phyloP scores from a whole-genome alignment of 2,797 vertebrate genomes.

The Amphiprion clarkii region DNA sequence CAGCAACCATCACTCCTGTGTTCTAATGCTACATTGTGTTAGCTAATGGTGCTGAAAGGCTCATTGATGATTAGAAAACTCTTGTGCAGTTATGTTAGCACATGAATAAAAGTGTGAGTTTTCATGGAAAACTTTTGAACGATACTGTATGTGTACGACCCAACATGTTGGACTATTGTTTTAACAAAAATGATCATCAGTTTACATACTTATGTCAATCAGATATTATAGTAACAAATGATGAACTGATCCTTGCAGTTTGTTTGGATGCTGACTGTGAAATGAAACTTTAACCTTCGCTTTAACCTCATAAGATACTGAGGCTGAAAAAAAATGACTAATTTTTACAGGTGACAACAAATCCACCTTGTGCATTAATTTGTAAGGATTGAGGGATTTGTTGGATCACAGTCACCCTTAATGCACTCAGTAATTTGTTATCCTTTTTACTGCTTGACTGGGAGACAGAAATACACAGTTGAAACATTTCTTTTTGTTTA shows the following conservation, averaged over 20 bases:
- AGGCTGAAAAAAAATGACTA: background rate
- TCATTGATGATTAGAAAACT: too few relatives aligned
- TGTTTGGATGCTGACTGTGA: background rate
- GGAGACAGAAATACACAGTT: background rate
- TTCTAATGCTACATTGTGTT: too few relatives aligned
- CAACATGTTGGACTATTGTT: background rate
- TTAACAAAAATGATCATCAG: background rate
- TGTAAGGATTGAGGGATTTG: background rate
- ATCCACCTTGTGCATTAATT: background rate
- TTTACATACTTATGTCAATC: background rate
- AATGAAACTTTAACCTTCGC: background rate
- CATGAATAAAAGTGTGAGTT: too few relatives aligned
- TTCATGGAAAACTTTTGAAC: too few relatives aligned
- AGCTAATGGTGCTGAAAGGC: too few relatives aligned
- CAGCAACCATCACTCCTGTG: too few relatives aligned
- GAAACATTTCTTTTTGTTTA: slow-evolving; percentile 5
- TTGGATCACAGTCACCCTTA: background rate
- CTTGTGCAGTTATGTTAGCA: too few relatives aligned
- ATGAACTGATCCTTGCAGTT: background rate
- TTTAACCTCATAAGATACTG: background rate
- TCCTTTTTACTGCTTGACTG: background rate
- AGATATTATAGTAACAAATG: slow-evolving; percentile 1
- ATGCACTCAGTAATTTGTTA: background rate
- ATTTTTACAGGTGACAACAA: background rate
- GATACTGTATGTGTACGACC: background rate